Percentiles rank a stretch among this genome's conserved stretches.
Evolutionary conservation across 1,140 invertebrate species (phyloP).

Genomic region (Gryllus bimaculatus): DNA sequence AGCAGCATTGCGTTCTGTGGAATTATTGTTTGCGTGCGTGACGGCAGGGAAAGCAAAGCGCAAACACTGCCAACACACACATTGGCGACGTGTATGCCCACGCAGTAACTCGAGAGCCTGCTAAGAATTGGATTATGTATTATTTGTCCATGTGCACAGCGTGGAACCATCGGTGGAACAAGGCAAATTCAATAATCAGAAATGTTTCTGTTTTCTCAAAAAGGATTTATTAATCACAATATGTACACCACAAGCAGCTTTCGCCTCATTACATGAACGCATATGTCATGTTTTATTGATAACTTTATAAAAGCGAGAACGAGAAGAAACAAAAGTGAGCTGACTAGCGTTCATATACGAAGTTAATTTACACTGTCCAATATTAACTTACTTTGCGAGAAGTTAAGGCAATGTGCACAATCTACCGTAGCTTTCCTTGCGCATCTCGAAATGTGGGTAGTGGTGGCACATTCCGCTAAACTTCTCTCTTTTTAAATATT

Average conservation of each 20-base stretch:
- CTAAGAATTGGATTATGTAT: background rate
- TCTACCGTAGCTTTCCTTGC: too few species aligned
- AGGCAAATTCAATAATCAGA: background rate
- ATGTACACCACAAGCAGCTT: constrained; percentile 3
- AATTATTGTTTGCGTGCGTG: background rate
- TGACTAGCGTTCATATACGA: background rate
- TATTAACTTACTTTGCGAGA: background rate
- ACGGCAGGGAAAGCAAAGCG: background rate
- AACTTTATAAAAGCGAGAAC: constrained; percentile 1
- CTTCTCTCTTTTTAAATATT: background rate
- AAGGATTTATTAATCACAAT: constrained; percentile 6
- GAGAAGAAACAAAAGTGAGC: background rate
- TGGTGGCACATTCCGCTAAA: background rate
- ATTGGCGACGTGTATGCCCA: background rate
- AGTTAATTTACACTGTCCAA: constrained; percentile 5
- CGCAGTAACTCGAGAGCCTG: background rate
- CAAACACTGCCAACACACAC: background rate
- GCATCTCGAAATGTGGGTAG: too few species aligned
- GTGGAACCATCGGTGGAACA: too few species aligned
- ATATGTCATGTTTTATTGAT: background rate
- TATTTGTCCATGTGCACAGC: background rate
- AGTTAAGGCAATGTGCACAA: background rate
- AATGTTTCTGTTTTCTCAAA: background rate
- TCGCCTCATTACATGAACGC: background rate
- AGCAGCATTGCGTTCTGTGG: background rate